phyloP scores from a whole-genome alignment of 2,113 vertebrate species.

The Ptilorrhoa leucosticta region DNA sequence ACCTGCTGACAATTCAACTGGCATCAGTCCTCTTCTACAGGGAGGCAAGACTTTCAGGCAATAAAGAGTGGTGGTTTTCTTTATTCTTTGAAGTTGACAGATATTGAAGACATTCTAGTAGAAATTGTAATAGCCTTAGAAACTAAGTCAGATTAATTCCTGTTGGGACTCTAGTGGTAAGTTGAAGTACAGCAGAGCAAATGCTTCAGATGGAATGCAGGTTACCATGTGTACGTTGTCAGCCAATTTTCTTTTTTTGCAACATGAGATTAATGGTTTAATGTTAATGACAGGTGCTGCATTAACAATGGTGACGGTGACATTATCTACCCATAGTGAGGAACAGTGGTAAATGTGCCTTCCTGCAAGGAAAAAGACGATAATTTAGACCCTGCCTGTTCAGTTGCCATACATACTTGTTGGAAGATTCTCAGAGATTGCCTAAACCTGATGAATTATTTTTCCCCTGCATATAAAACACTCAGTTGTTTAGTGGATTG shows the following conservation, averaged over 20 bases:
- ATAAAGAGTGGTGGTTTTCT: background rate
- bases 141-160: background rate
- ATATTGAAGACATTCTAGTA: background rate
- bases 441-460: background rate
- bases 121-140: background rate
- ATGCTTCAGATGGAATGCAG: background rate
- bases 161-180: background rate
- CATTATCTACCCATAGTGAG: background rate
- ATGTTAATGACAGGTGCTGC: background rate
- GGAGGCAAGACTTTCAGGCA: background rate
- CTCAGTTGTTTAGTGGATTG: background rate
- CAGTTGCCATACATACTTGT: background rate
- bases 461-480: background rate
- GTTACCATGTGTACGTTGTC: background rate
- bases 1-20: background rate
- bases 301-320: background rate
- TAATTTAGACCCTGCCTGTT: background rate
- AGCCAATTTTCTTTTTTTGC: background rate
- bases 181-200: background rate
- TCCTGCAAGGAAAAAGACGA: background rate
- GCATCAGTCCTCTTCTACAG: background rate
- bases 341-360: background rate
- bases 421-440: background rate
- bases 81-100: background rate
- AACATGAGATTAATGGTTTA: background rate